Conservation (phyloP, 2,888 invertebrate species). For the Ormyrus thymus region DNA sequence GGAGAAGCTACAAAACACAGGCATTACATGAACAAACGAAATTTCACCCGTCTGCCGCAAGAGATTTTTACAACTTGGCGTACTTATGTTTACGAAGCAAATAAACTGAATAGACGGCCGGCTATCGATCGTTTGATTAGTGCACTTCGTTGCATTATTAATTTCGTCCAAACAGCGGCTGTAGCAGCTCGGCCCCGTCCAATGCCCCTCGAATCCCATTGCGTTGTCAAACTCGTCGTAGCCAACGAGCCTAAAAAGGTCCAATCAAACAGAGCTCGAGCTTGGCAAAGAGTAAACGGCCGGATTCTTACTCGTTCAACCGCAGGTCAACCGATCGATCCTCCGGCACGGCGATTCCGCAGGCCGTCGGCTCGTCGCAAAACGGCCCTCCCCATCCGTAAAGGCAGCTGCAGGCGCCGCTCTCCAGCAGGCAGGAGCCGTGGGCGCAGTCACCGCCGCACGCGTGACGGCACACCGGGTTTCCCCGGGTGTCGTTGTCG, state of each 20-base stretch:
- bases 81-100: slow-evolving; percentile 53
- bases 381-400: slow-evolving; percentile 64
- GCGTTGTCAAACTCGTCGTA: slow-evolving; percentile 19
- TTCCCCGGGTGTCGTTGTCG: slow-evolving; percentile 49
- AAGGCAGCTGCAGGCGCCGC: slow-evolving; percentile 57
- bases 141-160: slow-evolving; percentile 44
- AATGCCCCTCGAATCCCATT: slow-evolving; percentile 28
- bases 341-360: slow-evolving; percentile 43
- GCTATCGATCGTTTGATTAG: background rate
- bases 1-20: slow-evolving; percentile 18
- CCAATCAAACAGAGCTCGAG: background rate
- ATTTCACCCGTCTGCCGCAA: too few relatives aligned
- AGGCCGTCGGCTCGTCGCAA: slow-evolving; percentile 60
- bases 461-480: slow-evolving; percentile 47
- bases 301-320: slow-evolving; percentile 40
- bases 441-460: slow-evolving; percentile 52
- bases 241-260: slow-evolving; percentile 5
- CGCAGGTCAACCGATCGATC: slow-evolving; percentile 3
- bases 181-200: slow-evolving; percentile 48
- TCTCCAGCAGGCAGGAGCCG: slow-evolving; percentile 52
- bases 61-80: background rate
- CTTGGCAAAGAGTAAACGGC: background rate
- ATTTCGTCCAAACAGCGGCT: slow-evolving; percentile 31
- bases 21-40: background rate
- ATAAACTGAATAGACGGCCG: slow-evolving; percentile 11